Conservation (phyloP, 2,797 vertebrate species). For the Sebastes taczanowskii region DNA sequence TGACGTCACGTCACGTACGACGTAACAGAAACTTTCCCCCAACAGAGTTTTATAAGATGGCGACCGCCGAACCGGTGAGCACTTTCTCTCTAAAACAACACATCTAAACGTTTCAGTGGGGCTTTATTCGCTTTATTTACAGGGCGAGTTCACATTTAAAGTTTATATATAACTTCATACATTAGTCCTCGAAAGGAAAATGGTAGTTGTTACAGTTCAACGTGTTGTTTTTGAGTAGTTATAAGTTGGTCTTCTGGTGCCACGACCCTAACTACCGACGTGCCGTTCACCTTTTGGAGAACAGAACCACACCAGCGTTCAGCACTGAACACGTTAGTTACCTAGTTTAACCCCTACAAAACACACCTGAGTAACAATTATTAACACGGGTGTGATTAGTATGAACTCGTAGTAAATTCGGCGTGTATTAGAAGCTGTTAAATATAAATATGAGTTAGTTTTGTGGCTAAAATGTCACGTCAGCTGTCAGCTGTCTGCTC, state of each 20-base stretch:
- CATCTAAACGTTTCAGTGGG: conserved; percentile 39
- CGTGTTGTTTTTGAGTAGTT: conserved; percentile 37
- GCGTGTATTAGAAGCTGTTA: background rate
- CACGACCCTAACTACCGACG: conserved; percentile 50
- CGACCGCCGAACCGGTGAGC: conserved; percentile 98
- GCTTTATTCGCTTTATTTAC: background rate
- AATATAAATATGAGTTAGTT: background rate
- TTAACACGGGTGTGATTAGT: background rate
- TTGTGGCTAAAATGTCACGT: background rate
- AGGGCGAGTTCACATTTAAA: background rate
- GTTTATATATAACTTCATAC: background rate
- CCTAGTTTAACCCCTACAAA: accelerated
- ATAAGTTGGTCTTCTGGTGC: conserved; percentile 36
- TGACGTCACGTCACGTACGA: conserved; percentile 73
- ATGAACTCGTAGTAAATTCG: background rate
- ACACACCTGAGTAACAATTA: accelerated
- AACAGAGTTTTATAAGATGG: conserved; percentile 93
- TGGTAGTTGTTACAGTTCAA: background rate
- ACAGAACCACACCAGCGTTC: background rate
- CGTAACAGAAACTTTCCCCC: conserved; percentile 79
- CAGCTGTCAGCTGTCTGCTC: background rate
- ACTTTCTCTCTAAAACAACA: conserved; percentile 55
- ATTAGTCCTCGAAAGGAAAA: accelerated
- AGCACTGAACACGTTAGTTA: background rate
- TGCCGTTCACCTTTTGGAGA: conserved; percentile 22